Evolutionary conservation across 1,140 invertebrate genomes (phyloP).

Genomic region (Zaprionus nigranus): DNA sequence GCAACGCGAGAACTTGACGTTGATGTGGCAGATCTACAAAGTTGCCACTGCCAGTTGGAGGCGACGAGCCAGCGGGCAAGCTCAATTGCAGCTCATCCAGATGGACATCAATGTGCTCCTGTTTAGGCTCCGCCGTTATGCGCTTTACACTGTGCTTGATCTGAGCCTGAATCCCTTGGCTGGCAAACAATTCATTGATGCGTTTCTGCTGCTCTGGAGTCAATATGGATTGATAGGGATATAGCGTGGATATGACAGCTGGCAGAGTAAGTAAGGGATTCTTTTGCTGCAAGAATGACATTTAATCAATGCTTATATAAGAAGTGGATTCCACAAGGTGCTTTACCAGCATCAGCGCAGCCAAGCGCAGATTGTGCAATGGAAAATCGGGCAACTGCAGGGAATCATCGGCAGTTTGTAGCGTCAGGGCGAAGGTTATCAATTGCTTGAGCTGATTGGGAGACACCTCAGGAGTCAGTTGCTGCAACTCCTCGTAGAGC

Average conservation of each 20-base stretch:
- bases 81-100: constrained; percentile 78
- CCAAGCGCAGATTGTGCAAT: constrained; percentile 90
- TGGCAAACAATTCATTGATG: constrained; percentile 88
- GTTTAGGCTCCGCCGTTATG: constrained; percentile 25
- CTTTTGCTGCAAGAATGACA: constrained; percentile 29
- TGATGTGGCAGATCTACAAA: constrained; percentile 92
- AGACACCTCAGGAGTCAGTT: constrained; percentile 86
- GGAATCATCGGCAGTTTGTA: constrained; percentile 89
- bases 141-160: constrained; percentile 39
- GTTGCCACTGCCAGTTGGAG: constrained; percentile 21
- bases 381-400: constrained; percentile 94
- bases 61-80: constrained; percentile 83
- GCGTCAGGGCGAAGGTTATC: constrained; percentile 90
- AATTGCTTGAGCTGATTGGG: constrained; percentile 88
- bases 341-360: constrained; percentile 90
- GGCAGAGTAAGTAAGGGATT: constrained; percentile 87
- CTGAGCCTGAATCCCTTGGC: constrained; percentile 85
- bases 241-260: constrained; percentile 90
- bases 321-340: neutral
- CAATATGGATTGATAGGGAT: constrained; percentile 93
- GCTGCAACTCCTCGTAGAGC: constrained; percentile 86
- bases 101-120: constrained; percentile 45
- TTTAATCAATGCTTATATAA: neutral
- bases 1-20: constrained; percentile 90
- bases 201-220: constrained; percentile 89